A percentile compares a stretch with the other conserved stretches of the same genome.
Evolutionary conservation across 2,797 vertebrate genomes (phyloP).

Genomic region (Natrix natrix): DNA sequence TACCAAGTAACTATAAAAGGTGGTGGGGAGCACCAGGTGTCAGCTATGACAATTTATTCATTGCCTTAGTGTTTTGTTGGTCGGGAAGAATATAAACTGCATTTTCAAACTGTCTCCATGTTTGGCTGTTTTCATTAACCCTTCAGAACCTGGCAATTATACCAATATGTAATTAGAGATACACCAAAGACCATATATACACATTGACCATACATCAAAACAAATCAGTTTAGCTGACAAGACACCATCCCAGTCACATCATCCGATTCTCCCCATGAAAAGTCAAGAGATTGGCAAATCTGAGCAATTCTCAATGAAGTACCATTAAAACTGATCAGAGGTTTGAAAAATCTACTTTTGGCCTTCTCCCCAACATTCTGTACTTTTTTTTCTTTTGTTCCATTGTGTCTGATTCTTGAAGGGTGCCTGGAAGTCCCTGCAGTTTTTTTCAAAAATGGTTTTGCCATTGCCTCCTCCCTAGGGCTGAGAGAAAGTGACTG

Average conservation of each 20-base stretch:
- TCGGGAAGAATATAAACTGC: too few species aligned
- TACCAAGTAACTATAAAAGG: too few species aligned
- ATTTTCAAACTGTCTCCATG: too few species aligned
- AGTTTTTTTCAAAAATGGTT: background rate
- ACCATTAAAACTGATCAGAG: background rate
- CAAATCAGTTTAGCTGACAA: background rate
- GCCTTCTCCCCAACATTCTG: background rate
- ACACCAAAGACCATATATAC: background rate
- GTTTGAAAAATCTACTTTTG: background rate
- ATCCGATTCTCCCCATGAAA: background rate
- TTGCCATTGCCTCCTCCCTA: background rate
- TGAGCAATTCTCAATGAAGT: background rate
- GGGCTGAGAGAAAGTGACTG: background rate
- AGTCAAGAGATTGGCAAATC: background rate
- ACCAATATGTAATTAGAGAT: background rate
- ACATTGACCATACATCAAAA: background rate
- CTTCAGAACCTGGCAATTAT: background rate
- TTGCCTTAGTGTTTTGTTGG: too few species aligned
- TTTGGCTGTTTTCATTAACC: too few species aligned
- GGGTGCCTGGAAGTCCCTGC: too few species aligned
- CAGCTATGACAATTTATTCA: too few species aligned
- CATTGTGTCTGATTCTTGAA: too few species aligned
- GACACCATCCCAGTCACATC: background rate
- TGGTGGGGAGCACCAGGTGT: too few species aligned
- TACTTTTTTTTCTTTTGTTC: background rate